phyloP scores from a whole-genome alignment of 2,888 invertebrate species.

The Trichacis sp. region DNA sequence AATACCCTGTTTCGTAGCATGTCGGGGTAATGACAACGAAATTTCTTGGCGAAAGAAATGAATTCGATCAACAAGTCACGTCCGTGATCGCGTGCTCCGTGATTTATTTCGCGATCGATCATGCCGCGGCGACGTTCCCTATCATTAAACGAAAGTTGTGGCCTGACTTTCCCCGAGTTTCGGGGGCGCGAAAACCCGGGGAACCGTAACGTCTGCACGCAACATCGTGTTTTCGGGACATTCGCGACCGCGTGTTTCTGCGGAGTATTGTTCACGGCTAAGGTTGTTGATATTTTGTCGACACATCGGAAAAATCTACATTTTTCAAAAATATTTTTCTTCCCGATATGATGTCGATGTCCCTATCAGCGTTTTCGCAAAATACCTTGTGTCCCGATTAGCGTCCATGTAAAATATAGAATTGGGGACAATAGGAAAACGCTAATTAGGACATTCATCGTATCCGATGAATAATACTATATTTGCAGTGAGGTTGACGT shows the following conservation, averaged over 20 bases:
- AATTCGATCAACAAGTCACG: background rate
- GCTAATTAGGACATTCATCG: too few species aligned
- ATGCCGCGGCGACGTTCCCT: background rate
- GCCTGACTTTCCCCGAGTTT: background rate
- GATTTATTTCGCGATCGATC: background rate
- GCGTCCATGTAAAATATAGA: too few species aligned
- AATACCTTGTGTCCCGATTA: too few species aligned
- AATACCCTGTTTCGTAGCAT: too few species aligned
- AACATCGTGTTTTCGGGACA: conserved; percentile 7
- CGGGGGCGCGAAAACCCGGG: background rate
- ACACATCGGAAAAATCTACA: too few species aligned
- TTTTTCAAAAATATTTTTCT: too few species aligned
- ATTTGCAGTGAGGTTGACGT: too few species aligned
- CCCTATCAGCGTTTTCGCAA: too few species aligned
- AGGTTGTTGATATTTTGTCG: too few species aligned
- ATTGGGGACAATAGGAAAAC: too few species aligned
- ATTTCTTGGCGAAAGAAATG: background rate
- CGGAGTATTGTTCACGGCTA: conserved; percentile 9
- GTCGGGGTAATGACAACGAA: background rate
- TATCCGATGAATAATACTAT: too few species aligned
- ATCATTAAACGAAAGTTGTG: conserved; percentile 1
- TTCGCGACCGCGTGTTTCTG: conserved; percentile 10
- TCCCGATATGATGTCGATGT: too few species aligned
- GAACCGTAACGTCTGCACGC: conserved; percentile 1
- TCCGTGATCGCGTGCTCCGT: background rate